These are phyloP conservation scores for Saguinus oedipus DNA, from an alignment of 2,797 vertebrate species.

Conservation along the genomic window DNA sequence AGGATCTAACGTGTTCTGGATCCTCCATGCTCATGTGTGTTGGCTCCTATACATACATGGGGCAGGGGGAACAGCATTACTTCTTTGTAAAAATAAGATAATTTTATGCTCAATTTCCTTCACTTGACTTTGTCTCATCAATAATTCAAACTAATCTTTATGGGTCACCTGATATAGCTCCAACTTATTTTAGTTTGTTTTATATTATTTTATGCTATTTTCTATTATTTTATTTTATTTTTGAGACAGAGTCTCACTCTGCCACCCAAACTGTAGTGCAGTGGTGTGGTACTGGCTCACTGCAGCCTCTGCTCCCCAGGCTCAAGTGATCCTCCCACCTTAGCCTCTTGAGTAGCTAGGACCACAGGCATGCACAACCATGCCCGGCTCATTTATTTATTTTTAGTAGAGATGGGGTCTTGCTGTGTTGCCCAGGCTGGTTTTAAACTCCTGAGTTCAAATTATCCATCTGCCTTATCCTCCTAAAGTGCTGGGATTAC, in stretches of 20 bases:
- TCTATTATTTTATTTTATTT: not conserved
- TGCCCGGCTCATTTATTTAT: not conserved
- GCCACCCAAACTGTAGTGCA: too few species aligned
- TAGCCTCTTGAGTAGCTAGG: too few species aligned
- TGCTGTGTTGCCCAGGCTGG: not conserved
- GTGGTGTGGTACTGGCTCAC: too few species aligned
- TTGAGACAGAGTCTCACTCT: too few species aligned
- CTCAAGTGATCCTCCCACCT: too few species aligned
- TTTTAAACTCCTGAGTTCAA: not conserved
- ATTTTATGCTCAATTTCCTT: not conserved
- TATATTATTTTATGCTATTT: too few species aligned
- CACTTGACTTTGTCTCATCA: not conserved
- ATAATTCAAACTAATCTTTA: not conserved
- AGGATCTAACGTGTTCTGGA: too few species aligned
- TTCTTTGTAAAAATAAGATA: not conserved
- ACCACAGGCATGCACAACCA: too few species aligned
- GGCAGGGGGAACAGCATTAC: not conserved
- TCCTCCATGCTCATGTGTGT: rapidly evolving
- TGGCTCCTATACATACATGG: not conserved
- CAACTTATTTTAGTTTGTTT: not conserved
- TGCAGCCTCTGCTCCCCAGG: too few species aligned
- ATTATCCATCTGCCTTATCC: not conserved
- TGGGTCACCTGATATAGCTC: not conserved
- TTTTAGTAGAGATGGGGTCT: not conserved
- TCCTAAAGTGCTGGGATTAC: not conserved